Base-by-base conservation (phyloP, 2,113 vertebrate species). In the Pygoscelis adeliae region DNA sequence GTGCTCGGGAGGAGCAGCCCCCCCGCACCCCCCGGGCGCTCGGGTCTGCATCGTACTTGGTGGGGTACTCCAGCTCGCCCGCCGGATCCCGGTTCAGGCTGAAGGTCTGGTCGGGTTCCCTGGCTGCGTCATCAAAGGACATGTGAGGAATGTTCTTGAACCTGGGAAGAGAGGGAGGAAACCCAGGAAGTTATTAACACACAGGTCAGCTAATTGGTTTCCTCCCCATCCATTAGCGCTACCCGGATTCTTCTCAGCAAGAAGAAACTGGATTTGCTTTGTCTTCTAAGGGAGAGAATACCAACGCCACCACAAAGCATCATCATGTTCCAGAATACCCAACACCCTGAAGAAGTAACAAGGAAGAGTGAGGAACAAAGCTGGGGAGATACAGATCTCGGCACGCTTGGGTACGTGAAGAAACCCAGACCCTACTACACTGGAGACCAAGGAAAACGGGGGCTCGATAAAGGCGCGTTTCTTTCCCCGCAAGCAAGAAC, bases 131-230 rank as follows among this genome's bases (percentile, higher is more conserved):
- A 78, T 99, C 99, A 86, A 99, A 99, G 16, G 99, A 99, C 99
- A 99, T 99, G 89, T 99, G 99, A 87, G 99, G 99, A 96, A 99
- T 98, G 97, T 99, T 99, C 98, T 99, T 99, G 97, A 98, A 99
- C 91, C 99, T 99, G 92, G 61, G 49, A 76, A 69, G 82, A 83
- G 44, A 21, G 67, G 89, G 59, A 62, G 40, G 13, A 84, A 74
- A 13, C 34, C 3, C 83, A 49, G 79, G 42, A 32, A 32, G 79
- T 58, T 4, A 52, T 52, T 47, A 93, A 50, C 34, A 23, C 2
- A 5, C 50, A 32, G 22, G 0, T 4, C 66, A 85, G 63, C 46
- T 40, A 26, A 49, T 29, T 71, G 46, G 13, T 23, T 25, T 27
- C 18, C n/a, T 78, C 21, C 55, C 7, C 49, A 5, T 15, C 14